Evolutionary conservation across 2,888 invertebrate species (phyloP), one percentile per base, ranked within the genome.

Genomic region (Crocallis elinguaria): DNA sequence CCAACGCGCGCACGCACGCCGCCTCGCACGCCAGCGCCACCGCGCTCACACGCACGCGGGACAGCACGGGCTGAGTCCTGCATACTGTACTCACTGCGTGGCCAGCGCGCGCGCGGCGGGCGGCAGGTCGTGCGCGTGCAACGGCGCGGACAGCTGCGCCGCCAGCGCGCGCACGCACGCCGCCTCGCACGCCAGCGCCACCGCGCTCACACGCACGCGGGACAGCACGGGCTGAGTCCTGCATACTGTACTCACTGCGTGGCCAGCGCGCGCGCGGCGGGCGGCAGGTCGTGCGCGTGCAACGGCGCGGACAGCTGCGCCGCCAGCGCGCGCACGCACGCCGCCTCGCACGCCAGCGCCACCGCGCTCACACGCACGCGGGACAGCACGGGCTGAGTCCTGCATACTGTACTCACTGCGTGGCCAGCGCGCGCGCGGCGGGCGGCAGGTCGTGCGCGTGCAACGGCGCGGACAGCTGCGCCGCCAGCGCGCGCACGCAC

Each of bases 21-120:
- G 72, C 79, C 37, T 82, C 84, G 66, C 86, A 86, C 11, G 82
- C 78, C 32, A 88, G 55, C 57, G 88, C 88, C 1, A 85, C 60
- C 19, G 79, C 86, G 44, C 61, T 62, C 46, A 80, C 86, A 2
- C 84, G 77, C 23, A 75, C 75, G 0, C 87, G 75, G 0, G 60
- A 46, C 9, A 79, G 42, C 32, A 71, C 37, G 5, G 75, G 63
- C 27, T 74, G 69, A n/a, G n/a, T n/a, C n/a, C n/a, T n/a, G n/a
- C n/a, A n/a, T n/a, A n/a, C n/a, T n/a, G n/a, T n/a, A n/a, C n/a
- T n/a, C n/a, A n/a, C n/a, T n/a, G n/a, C n/a, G n/a, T n/a, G n/a
- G n/a, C n/a, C n/a, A n/a, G n/a, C n/a, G n/a, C n/a, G n/a, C n/a
- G n/a, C n/a, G 77, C 73, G 0, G 74, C 73, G 2, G 44, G 39